Base-by-base conservation (phyloP, 1,140 invertebrate species). In the Rhagoletis pomonella region DNA sequence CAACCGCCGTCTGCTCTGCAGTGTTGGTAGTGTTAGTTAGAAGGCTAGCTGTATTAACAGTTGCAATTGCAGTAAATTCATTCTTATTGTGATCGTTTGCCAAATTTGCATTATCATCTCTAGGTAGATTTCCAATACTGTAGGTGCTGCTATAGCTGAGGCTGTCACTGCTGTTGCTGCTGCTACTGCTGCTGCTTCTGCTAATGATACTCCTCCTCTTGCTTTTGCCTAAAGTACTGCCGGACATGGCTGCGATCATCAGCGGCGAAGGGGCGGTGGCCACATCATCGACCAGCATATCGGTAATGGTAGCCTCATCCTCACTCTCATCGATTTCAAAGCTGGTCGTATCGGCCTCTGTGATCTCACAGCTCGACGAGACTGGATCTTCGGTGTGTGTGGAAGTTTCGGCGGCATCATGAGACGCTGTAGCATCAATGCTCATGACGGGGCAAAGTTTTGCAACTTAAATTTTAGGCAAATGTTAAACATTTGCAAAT, bases 241-340 rank as follows among this genome's bases (percentile, higher is more conserved):
- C 17, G 39, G 58, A 17, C 0, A 47, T 60, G 4, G 9, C 39
- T 39, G 19, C n/a, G 58, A 9, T 87, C 14, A 59, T 87, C 14
- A 59, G 69, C 14, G 67, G 14, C 29, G 29, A 29, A 29, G 29
- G n/a, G 44, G 58, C 69, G 39, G 58, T 55, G 69, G 60, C 59
- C 60, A 62, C 60, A 81, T 62, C 87, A 87, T 60, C 77, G 60
- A 64, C 69, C 84, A 85, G 29, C 14, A 62, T 47, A 17, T 88
- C 55, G 55, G 73, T 73, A 67, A 88, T 62, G 10, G 67, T 62
- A 4, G 67, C 59, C 59, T 89, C 89, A 58, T 88, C 87, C n/a
- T 92, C 90, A 3, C 90, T 89, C 19, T 91, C 91, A 81, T 92
- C 88, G 86, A 91, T 89, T 77, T 92, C 90, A 59, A 90, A 91